Base-by-base conservation (phyloP, 2,888 invertebrate genomes). In the Drosophila infuscata region DNA sequence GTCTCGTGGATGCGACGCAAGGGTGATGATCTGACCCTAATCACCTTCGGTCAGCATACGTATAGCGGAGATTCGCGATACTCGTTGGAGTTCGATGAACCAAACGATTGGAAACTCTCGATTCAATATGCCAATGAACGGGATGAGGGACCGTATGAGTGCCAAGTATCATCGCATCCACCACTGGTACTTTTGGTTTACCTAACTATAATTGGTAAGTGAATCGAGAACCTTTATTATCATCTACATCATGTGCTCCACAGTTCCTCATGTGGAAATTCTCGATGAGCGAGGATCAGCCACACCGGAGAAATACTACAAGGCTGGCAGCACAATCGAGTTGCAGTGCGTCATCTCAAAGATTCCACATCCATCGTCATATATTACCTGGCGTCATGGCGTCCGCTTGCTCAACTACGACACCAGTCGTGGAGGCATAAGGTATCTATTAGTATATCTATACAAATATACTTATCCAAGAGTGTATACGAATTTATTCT, bases 191-290 rank as follows among this genome's bases (percentile, higher is more conserved):
- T 96, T 84, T 94, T 95, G 89, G 95, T 96, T 56, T 94, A 95
- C 92, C 94, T 96, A 70, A 94, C 94, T 82, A 96, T 96, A 82
- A 95, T 96, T 91, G 96, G 96, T 96, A 91, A 95, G 95, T 94
- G 52, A 33, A 30, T 38, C 29, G 17, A 7, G 17, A 7, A 17
- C 29, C 12, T 25, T n/a, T 38, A 9, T 2, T 8, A n/a, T 33
- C 2, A 53, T 17, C 3, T 29, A n/a, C 17, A 8, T 11, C 2
- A 29, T 56, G 36, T 56, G 12, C 17, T 38, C 12, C 9, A 15
- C 3, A 97, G 97, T 97, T 91, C 97, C 97, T 89, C 96, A 95
- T 91, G 96, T 97, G 88, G 96, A 96, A 91, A 97, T 97, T 83
- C 95, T 96, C 54, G 97, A 97, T 91, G 96, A 96, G 89, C 94